Base-by-base conservation (phyloP, 2,888 invertebrate species). In the Gymnocheta viridis region DNA sequence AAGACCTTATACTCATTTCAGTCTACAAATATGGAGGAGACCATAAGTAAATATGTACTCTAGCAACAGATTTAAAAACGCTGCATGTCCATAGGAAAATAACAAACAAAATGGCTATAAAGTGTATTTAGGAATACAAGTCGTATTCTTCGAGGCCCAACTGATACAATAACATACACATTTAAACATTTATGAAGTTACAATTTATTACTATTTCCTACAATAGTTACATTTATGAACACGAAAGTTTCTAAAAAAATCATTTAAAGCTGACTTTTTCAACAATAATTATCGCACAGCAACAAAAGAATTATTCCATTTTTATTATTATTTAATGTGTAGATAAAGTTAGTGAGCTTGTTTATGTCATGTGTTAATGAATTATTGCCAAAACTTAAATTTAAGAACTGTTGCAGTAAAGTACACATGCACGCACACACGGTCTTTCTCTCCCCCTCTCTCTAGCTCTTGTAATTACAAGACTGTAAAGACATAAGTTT, bases 341-440 rank as follows among this genome's bases (percentile, higher is more conserved):
- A 38, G 24, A n/a, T 6, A 32, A 27, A 51, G 22, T 32, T 19
- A 14, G 32, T 44, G 47, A 32, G 41, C 56, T 47, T 58, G 66
- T 67, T 51, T 49, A 54, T 72, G 67, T 58, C 84, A 81, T 78
- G 77, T 73, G 81, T 81, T 84, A 84, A 78, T 84, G 81, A 84
- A 69, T 84, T 81, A 84, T 84, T 67, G 27, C 58, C 58, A 54
- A 82, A 64, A 66, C 22, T 41, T 17, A 24, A n/a, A 80, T 32
- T 67, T 32, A 60, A 60, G 22, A 66, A 54, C 51, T 69, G 27
- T 62, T 44, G 32, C 51, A 24, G 38, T 19, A 10, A 17, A 72
- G 27, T n/a, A 6, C n/a, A 44, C 24, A 47, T 27, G 14, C 7
- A 70, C 32, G 7, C 5, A 14, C 17, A 29, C 3, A 38, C 9